Evolutionary conservation across 2,113 vertebrate genomes (phyloP).

Genomic region (Pterocles orientalis): DNA sequence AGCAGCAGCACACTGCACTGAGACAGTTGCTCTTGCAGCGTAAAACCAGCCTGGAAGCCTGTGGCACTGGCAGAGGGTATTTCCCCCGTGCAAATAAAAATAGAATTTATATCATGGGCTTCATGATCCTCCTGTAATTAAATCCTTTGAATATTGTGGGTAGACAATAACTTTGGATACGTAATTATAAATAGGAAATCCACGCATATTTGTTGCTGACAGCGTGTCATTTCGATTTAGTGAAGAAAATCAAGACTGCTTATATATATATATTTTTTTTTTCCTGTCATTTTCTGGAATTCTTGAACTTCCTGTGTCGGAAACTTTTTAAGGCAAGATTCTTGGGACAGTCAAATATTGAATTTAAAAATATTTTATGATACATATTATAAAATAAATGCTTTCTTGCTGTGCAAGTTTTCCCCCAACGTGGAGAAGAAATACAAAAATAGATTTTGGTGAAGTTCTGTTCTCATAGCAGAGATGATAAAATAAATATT

Average conservation of each 20-base stretch:
- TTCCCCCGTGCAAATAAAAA: not conserved
- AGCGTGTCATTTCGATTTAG: not conserved
- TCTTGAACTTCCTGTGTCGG: not conserved
- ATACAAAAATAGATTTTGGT: not conserved
- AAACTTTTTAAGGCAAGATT: not conserved
- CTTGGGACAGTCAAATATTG: not conserved
- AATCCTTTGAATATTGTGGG: not conserved
- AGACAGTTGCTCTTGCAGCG: not conserved
- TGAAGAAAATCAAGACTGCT: not conserved
- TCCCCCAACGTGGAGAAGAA: accelerated
- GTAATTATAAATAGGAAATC: not conserved
- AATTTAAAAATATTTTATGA: not conserved
- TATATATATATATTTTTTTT: not conserved
- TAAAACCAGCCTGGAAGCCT: not conserved
- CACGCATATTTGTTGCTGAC: not conserved
- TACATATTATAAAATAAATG: not conserved
- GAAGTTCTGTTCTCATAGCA: not conserved
- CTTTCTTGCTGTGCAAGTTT: not conserved
- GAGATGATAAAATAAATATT: not conserved
- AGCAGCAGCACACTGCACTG: constrained; percentile 63
- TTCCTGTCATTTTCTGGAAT: not conserved
- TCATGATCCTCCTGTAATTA: not conserved
- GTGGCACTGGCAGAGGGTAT: not conserved
- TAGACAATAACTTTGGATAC: not conserved
- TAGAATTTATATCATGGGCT: not conserved